A percentile compares a stretch with the other conserved stretches of the same genome.
Conservation (phyloP, 1,140 invertebrate genomes). For the Magallana angulata region DNA sequence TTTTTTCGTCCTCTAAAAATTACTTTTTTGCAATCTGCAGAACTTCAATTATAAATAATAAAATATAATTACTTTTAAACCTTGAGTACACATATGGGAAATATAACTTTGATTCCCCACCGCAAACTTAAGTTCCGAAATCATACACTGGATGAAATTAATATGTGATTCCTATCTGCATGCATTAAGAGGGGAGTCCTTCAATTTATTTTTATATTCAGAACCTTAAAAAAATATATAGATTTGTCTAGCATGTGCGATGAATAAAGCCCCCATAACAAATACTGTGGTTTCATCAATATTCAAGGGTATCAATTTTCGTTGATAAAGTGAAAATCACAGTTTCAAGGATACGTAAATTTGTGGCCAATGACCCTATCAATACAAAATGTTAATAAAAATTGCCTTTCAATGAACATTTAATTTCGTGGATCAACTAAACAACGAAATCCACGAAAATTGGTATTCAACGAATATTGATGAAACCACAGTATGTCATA, state of each 20-base stretch:
- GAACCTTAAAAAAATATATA: conserved; percentile 32
- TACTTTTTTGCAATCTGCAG: not conserved
- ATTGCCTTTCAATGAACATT: too few relatives aligned
- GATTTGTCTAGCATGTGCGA: conserved; percentile 12
- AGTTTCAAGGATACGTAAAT: too few relatives aligned
- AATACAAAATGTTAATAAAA: too few relatives aligned
- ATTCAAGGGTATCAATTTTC: too few relatives aligned
- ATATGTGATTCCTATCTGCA: conserved; percentile 26
- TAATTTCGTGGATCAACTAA: too few relatives aligned
- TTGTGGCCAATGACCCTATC: too few relatives aligned
- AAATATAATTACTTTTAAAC: not conserved
- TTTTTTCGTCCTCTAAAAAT: not conserved
- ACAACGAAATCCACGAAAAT: too few relatives aligned
- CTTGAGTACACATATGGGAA: not conserved
- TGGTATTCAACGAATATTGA: too few relatives aligned
- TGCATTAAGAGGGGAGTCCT: not conserved
- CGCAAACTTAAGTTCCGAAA: not conserved
- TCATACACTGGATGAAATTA: conserved; percentile 9
- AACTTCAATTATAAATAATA: conserved; percentile 1
- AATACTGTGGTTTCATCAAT: too few relatives aligned
- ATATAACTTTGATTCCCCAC: not conserved
- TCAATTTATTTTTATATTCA: conserved; percentile 26
- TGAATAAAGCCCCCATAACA: not conserved
- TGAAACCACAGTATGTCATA: too few relatives aligned
- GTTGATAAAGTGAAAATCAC: too few relatives aligned